A percentile compares a stretch with the other conserved stretches of the same genome.
phyloP scores from a whole-genome alignment of 2,888 invertebrate genomes.

The Drosophila borealis region DNA sequence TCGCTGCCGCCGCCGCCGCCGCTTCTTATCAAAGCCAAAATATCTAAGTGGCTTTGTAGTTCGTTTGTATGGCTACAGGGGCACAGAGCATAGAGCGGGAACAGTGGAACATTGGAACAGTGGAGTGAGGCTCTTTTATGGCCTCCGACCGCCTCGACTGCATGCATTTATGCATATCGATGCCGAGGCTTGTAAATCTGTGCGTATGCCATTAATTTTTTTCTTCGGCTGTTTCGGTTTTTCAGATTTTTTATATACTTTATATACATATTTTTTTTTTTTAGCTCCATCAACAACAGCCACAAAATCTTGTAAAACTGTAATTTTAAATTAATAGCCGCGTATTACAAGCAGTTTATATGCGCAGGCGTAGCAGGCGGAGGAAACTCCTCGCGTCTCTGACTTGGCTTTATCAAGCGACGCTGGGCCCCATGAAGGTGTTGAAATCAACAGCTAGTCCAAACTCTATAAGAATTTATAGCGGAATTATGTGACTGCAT shows the following conservation, averaged over 20 bases:
- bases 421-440: slow-evolving; percentile 69
- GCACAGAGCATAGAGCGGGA: slow-evolving; percentile 6
- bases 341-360: slow-evolving; percentile 81
- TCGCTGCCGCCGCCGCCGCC: slow-evolving; percentile 21
- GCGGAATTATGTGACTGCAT: slow-evolving; percentile 81
- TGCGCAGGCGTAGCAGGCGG: slow-evolving; percentile 75
- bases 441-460: slow-evolving; percentile 81
- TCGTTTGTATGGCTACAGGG: slow-evolving; percentile 45
- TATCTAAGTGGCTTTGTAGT: slow-evolving; percentile 77
- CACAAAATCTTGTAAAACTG: slow-evolving; percentile 75
- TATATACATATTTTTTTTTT: slow-evolving; percentile 4
- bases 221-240: slow-evolving; percentile 29
- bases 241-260: slow-evolving; percentile 27
- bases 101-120: not conserved
- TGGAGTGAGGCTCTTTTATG: slow-evolving; percentile 60
- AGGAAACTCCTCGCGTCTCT: slow-evolving; percentile 6
- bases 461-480: slow-evolving; percentile 80
- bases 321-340: slow-evolving; percentile 80
- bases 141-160: slow-evolving; percentile 42
- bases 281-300: slow-evolving; percentile 27
- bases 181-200: slow-evolving; percentile 75
- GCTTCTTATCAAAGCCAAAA: slow-evolving; percentile 70
- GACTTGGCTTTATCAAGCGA: slow-evolving; percentile 49
- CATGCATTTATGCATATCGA: slow-evolving; percentile 77
- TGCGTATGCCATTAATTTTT: slow-evolving; percentile 78